Percentiles rank a stretch among this genome's conserved stretches.
phyloP scores from a whole-genome alignment of 2,797 vertebrate species.

The Cygnus olor region DNA sequence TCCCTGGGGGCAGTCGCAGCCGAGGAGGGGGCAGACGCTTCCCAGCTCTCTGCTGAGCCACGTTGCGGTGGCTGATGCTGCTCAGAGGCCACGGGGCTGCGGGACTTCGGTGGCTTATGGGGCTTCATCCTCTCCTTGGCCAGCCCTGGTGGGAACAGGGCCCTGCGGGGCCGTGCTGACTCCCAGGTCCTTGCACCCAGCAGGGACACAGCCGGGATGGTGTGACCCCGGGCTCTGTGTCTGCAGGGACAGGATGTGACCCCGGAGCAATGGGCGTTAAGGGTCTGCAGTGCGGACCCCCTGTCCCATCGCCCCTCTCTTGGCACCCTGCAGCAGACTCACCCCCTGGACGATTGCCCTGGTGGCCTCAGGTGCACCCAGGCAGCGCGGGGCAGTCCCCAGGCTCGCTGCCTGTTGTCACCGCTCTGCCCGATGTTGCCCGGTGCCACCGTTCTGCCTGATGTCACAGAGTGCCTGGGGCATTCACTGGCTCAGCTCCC shows the following conservation, averaged over 20 bases:
- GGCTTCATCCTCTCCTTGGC: neutral
- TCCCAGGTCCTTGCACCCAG: neutral
- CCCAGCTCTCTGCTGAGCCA: neutral
- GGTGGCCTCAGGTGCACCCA: neutral
- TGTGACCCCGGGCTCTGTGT: rapidly evolving
- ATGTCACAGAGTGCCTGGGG: neutral
- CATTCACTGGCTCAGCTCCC: neutral
- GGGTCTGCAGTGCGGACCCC: neutral
- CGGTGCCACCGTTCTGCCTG: neutral
- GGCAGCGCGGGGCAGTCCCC: neutral
- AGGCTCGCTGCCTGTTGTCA: neutral
- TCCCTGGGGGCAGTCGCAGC: rapidly evolving
- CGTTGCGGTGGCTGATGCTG: neutral
- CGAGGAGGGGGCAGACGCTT: too few species aligned
- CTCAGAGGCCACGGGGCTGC: rapidly evolving
- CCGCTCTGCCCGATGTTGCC: neutral
- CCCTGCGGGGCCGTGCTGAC: rapidly evolving
- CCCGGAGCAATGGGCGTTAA: neutral
- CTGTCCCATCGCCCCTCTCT: rapidly evolving
- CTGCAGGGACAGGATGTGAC: neutral
- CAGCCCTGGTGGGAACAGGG: neutral
- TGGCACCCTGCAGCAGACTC: neutral
- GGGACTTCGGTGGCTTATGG: rapidly evolving
- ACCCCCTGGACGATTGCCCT: neutral
- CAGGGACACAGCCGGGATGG: rapidly evolving